Percentiles rank a stretch among this genome's conserved stretches.
Conservation (phyloP, 2,113 vertebrate species). For the Calidris pygmaea region DNA sequence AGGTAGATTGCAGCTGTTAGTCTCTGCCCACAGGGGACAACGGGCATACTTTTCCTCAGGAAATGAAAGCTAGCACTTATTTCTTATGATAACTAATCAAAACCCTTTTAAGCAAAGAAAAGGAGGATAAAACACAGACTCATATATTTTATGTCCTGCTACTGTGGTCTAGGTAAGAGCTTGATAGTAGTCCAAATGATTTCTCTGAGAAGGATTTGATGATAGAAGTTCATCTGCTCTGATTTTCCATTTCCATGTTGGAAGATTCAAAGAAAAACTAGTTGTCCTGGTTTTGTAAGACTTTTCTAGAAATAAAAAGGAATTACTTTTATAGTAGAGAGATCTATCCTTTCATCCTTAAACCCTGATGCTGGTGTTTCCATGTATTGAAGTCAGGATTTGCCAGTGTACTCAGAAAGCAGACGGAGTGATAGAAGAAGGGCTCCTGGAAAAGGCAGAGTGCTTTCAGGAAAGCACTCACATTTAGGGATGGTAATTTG, state of each 20-base stretch:
- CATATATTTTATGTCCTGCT: not conserved
- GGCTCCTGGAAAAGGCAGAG: not conserved
- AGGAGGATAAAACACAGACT: conserved; percentile 5
- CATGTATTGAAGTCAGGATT: not conserved
- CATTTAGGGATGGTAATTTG: not conserved
- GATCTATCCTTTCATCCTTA: not conserved
- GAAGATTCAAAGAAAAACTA: not conserved
- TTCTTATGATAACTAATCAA: conserved; percentile 17
- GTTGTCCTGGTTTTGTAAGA: not conserved
- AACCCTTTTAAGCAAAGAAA: conserved; percentile 28
- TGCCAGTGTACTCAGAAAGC: not conserved
- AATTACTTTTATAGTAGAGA: not conserved
- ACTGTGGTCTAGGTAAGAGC: conserved; percentile 4
- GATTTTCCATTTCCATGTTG: not conserved
- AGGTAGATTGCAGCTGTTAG: not conserved
- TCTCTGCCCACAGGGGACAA: not conserved
- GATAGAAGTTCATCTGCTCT: not conserved
- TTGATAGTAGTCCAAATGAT: not conserved
- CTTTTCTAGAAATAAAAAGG: not conserved
- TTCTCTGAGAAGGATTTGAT: not conserved
- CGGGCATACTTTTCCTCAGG: not conserved
- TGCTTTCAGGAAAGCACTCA: not conserved
- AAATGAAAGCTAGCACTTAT: conserved; percentile 25
- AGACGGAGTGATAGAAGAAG: not conserved
- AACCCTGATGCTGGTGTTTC: not conserved